These are phyloP conservation scores for Lampris incognitus DNA, from an alignment of 2,113 vertebrate genomes.

Conservation along the genomic window DNA sequence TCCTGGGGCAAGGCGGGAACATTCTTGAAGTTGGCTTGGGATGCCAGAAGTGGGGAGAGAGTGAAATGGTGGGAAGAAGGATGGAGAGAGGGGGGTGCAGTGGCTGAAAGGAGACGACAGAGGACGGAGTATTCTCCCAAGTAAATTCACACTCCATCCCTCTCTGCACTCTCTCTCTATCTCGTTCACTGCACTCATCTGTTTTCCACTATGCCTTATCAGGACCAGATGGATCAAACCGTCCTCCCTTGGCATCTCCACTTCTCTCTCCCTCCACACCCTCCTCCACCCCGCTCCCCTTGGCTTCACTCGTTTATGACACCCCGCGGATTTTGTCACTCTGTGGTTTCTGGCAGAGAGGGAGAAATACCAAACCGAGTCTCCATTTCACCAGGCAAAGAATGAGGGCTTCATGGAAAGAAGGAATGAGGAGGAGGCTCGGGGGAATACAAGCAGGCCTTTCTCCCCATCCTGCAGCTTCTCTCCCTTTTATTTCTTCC, in stretches of 20 bases:
- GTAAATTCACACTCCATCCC: constrained; percentile 71
- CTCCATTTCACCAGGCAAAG: constrained; percentile 83
- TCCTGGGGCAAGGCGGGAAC: constrained; percentile 58
- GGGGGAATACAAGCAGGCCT: constrained; percentile 62
- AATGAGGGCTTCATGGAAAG: constrained; percentile 54
- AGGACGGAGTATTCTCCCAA: constrained; percentile 69
- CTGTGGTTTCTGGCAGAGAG: constrained; percentile 90
- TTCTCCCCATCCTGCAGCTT: constrained; percentile 46
- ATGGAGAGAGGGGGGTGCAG: constrained; percentile 19
- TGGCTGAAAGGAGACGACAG: constrained; percentile 62
- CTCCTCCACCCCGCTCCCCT: constrained; percentile 39
- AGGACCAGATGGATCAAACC: constrained; percentile 89
- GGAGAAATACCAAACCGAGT: constrained; percentile 87
- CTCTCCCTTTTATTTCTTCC: constrained; percentile 47
- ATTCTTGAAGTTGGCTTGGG: constrained; percentile 43
- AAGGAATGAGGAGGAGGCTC: constrained; percentile 76
- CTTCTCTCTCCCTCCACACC: constrained; percentile 45
- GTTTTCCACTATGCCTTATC: constrained; percentile 90
- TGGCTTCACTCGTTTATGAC: constrained; percentile 84
- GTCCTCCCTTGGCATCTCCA: constrained; percentile 86
- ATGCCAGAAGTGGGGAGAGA: constrained; percentile 38
- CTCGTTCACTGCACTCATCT: constrained; percentile 84
- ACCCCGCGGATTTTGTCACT: constrained; percentile 93
- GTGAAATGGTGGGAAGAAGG: constrained; percentile 30
- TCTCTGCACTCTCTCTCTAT: constrained; percentile 57